These are phyloP conservation scores for Manduca sexta DNA, from an alignment of 1,140 invertebrate genomes.

Conservation along the genomic window DNA sequence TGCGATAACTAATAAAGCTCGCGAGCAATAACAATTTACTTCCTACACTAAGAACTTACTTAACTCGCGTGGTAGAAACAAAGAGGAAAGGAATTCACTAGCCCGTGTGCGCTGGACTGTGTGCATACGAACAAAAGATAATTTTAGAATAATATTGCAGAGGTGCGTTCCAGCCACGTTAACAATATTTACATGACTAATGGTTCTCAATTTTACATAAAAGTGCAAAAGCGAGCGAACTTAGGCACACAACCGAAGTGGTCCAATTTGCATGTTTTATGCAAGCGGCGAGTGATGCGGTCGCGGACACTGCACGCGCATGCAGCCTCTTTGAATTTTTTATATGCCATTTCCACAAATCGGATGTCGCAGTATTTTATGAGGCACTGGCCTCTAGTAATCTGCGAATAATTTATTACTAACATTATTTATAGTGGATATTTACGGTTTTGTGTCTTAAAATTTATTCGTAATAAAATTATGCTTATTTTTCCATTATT, in stretches of 20 bases:
- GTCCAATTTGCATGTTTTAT: constrained; percentile 72
- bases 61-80: too few species aligned
- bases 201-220: constrained; percentile 60
- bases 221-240: constrained; percentile 63
- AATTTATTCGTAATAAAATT: background rate
- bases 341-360: constrained; percentile 67
- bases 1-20: background rate
- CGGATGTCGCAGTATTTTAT: constrained; percentile 47
- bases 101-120: background rate
- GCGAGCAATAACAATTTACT: too few species aligned
- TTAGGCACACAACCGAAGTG: constrained; percentile 61
- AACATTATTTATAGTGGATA: too few species aligned
- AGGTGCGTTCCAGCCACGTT: constrained; percentile 29
- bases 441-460: background rate
- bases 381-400: constrained; percentile 12
- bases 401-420: too few species aligned
- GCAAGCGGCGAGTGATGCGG: constrained; percentile 48
- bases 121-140: constrained; percentile 17
- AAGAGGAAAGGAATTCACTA: too few species aligned
- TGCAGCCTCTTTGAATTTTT: constrained; percentile 59
- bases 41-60: too few species aligned
- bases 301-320: constrained; percentile 51
- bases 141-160: constrained; percentile 17
- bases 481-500: too few species aligned
- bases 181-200: constrained; percentile 67